Percentiles rank a stretch among this genome's conserved stretches.
Evolutionary conservation across 2,888 invertebrate species (phyloP).

Genomic region (Nemotelus nigrinus): DNA sequence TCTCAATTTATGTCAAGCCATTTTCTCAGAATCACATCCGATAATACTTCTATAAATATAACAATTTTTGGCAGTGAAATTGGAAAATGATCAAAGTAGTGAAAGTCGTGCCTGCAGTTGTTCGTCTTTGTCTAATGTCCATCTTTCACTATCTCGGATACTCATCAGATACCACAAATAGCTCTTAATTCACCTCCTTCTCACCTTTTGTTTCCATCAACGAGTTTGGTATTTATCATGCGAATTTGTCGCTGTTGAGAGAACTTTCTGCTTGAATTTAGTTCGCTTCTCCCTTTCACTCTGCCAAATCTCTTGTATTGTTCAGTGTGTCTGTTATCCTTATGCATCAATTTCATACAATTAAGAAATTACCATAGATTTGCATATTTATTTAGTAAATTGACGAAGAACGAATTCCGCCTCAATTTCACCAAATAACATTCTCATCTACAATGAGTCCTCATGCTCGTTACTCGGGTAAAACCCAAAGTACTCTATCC

Average conservation of each 20-base stretch:
- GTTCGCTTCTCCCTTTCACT: slow-evolving; percentile 32
- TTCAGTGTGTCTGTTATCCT: slow-evolving; percentile 49
- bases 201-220: too few relatives aligned
- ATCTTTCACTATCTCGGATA: too few relatives aligned
- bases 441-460: slow-evolving; percentile 37
- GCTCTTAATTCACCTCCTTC: too few relatives aligned
- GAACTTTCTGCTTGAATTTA: slow-evolving; percentile 27
- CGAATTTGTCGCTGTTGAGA: slow-evolving; percentile 22
- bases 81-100: too few relatives aligned
- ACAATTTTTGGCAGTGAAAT: too few relatives aligned
- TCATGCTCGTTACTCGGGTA: slow-evolving; percentile 26
- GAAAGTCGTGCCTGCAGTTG: too few relatives aligned
- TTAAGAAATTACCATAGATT: slow-evolving; percentile 52
- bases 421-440: slow-evolving; percentile 43
- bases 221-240: background rate
- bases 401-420: slow-evolving; percentile 42
- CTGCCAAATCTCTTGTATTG: slow-evolving; percentile 30
- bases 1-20: too few relatives aligned
- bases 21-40: too few relatives aligned
- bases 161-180: too few relatives aligned
- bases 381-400: slow-evolving; percentile 49
- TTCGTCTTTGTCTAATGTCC: too few relatives aligned
- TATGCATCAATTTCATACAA: slow-evolving; percentile 52
- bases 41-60: too few relatives aligned
- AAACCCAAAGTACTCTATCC: slow-evolving; percentile 19